Percentiles rank a stretch among this genome's conserved stretches.
phyloP scores from a whole-genome alignment of 1,140 invertebrate species.

The Mya arenaria region DNA sequence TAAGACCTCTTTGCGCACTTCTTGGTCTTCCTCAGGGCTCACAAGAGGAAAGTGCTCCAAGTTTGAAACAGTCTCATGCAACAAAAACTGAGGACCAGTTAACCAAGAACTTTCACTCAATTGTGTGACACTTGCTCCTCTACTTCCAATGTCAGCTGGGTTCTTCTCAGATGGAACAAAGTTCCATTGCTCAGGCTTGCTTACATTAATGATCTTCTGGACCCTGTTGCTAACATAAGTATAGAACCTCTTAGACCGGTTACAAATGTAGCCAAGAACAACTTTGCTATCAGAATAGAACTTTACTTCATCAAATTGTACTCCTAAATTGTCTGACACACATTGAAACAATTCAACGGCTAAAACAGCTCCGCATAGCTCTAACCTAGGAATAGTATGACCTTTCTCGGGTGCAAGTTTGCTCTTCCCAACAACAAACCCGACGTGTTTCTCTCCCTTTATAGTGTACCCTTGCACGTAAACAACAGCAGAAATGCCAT shows the following conservation, averaged over 20 bases:
- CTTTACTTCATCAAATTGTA: not conserved
- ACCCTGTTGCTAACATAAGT: slow-evolving; percentile 22
- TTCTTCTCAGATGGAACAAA: slow-evolving; percentile 1
- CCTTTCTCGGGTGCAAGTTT: slow-evolving; percentile 42
- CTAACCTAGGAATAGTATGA: slow-evolving; percentile 57
- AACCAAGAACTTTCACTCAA: no score
- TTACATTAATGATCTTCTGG: not conserved
- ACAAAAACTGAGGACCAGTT: no score
- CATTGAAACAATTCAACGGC: no score
- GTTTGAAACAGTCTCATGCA: no score
- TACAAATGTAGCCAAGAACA: slow-evolving; percentile 19
- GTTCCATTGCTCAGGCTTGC: not conserved
- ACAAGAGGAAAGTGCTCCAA: no score
- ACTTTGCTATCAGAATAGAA: slow-evolving; percentile 40
- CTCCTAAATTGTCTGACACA: slow-evolving; percentile 28
- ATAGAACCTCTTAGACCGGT: slow-evolving; percentile 4
- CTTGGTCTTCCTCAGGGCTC: no score
- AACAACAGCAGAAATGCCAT: slow-evolving; percentile 46
- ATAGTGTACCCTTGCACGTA: not conserved
- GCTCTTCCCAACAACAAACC: slow-evolving; percentile 48
- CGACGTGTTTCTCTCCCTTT: no score
- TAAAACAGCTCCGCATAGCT: slow-evolving; percentile 58
- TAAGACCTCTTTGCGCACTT: no score
- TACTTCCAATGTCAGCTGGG: slow-evolving; percentile 1
- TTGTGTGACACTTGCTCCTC: no score